Base-by-base conservation (phyloP, 2,888 invertebrate species). In the Drosophila fungiperda region DNA sequence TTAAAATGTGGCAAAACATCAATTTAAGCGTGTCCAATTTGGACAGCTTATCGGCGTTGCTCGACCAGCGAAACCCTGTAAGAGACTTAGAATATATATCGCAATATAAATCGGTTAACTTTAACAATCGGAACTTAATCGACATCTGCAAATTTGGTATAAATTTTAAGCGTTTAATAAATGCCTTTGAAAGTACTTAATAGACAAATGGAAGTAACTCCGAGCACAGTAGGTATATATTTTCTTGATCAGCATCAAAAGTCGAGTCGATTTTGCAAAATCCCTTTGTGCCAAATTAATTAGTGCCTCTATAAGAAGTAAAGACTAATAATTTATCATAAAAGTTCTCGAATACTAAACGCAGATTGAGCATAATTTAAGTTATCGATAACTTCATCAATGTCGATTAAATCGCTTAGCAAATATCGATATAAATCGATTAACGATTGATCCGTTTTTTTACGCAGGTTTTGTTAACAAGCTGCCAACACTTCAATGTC, bases 1-100 rank as follows among this genome's bases (percentile, higher is more conserved):
- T 68, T 40, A 60, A 74, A 64, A 29, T 60, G 60, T 45, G 53
- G 36, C 62, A 55, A 55, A 66, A 32, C 61, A 48, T 49, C 20
- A 75, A 64, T 67, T 76, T 49, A 71, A 79, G 40, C 12, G 9
- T n/a, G 38, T 26, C 3, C 20, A 23, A 23, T 17, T 9, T 15
- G 7, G 9, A 8, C 12, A 20, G 29, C 26, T 15, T 20, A 42
- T 20, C 7, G 17, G 17, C 1, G 23, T 33, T 20, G 29, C n/a
- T 15, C n/a, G 29, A 20, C n/a, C n/a, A 5, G 4, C 3, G 7
- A 40, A 35, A 29, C 48, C 11, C 32, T 58, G 29, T 17, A 36
- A 12, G 3, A 20, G 20, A 6, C 1, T 6, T 1, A 12, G 8
- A 0, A 8, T 29, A 38, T 49, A 6, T 26, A 29, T n/a, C n/a